Percentiles rank a stretch among this genome's conserved stretches.
Conservation (phyloP, 1,140 invertebrate species). For the Frieseomelitta varia region DNA sequence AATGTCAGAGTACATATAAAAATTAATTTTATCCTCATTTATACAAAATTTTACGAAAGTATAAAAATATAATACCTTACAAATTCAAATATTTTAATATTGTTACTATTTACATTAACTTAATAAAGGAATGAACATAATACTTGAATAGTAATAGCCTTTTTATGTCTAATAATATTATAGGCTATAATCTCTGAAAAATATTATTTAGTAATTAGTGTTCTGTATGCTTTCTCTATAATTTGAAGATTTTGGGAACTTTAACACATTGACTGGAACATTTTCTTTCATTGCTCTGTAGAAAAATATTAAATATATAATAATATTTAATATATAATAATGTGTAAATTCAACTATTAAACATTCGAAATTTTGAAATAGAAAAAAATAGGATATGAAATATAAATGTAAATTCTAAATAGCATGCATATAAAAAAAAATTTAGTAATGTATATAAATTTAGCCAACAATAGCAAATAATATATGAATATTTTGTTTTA, state of each 20-base stretch:
- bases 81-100: slow-evolving; percentile 18
- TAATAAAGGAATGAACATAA: slow-evolving; percentile 18
- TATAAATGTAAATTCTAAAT: not conserved
- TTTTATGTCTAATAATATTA: not conserved
- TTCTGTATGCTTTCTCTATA: not conserved
- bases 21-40: slow-evolving; percentile 8
- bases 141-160: slow-evolving; percentile 4
- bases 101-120: slow-evolving; percentile 18
- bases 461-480: not conserved
- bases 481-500: not conserved
- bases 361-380: not conserved
- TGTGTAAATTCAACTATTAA: slow-evolving; percentile 69
- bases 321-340: slow-evolving; percentile 73
- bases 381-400: not conserved
- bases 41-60: slow-evolving; percentile 24
- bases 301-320: slow-evolving; percentile 71
- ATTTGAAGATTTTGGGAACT: slow-evolving; percentile 2
- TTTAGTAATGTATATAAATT: not conserved
- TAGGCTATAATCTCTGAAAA: slow-evolving; percentile 5
- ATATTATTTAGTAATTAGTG: slow-evolving; percentile 1
- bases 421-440: not conserved
- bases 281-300: slow-evolving; percentile 39
- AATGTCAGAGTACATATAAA: slow-evolving; percentile 26
- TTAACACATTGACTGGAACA: slow-evolving; percentile 19
- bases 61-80: slow-evolving; percentile 37